Conservation (phyloP, 35 echinoderm and acorn worm species). For the Acanthaster planci region DNA sequence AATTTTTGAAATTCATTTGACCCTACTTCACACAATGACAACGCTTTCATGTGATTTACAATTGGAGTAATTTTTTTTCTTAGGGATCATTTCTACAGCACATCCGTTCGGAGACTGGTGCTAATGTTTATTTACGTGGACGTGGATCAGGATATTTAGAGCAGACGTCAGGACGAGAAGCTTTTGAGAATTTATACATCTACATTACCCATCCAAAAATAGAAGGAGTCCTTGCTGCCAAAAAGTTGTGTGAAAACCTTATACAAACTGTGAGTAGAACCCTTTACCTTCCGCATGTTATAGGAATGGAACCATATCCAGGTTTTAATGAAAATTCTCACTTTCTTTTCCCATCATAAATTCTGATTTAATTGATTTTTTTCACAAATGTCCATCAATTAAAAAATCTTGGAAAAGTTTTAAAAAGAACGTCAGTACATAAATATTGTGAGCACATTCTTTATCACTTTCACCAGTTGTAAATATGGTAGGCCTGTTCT, state of each 20-base stretch:
- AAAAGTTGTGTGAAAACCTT: constrained; percentile 98
- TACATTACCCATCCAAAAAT: constrained; percentile 82
- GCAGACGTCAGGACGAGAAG: constrained; percentile 88
- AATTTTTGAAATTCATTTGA: no score
- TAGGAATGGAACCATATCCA: no score
- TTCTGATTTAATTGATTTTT: not conserved
- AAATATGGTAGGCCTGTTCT: no score
- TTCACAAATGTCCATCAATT: not conserved
- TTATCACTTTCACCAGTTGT: no score
- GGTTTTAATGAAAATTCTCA: no score
- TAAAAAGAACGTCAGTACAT: not conserved
- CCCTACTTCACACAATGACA: not conserved
- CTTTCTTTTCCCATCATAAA: not conserved
- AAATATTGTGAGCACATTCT: no score
- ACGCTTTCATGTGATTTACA: not conserved
- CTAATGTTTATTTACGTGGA: constrained; percentile 75
- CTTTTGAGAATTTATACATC: constrained; percentile 93
- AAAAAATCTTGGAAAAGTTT: not conserved
- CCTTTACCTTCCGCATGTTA: no score
- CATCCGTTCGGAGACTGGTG: constrained; percentile 80
- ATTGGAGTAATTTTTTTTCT: not conserved
- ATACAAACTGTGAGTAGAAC: constrained; percentile 79
- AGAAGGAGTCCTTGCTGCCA: constrained; percentile 85
- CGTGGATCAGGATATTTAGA: constrained; percentile 85
- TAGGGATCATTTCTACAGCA: constrained; percentile 85